Evolutionary conservation across 2,888 invertebrate species (phyloP), one percentile per base, ranked within the genome.

Genomic region (Drosophila nigritarsus): DNA sequence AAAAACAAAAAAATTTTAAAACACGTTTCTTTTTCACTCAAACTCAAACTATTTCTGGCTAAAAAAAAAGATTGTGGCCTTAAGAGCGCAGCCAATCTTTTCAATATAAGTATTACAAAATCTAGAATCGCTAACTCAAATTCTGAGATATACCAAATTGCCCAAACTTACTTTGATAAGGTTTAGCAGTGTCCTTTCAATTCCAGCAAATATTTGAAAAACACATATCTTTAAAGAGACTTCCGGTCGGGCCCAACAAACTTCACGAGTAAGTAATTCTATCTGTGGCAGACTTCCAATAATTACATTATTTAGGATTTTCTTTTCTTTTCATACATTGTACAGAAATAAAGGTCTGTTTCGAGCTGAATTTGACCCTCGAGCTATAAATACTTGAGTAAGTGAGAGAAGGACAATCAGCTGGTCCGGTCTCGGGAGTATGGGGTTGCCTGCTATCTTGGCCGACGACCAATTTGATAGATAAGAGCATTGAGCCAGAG

Each of bases 401-500:
- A 70, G 66, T 51, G 66, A 27, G 61, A 24, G 55, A 55, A 73
- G 77, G 80, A 61, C 59, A 49, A 40, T 51, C 63, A 56, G 62
- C 45, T 64, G 58, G 70, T 49, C 51, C 49, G 42, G 53, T 11
- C 30, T n/a, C 2, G 38, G 11, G 36, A 5, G 34, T 27, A 18
- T 24, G 3, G 5, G 42, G 30, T 27, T 29, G 29, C 15, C 27
- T 15, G 55, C 48, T 59, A 64, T 80, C 77, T 78, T 78, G 87
- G 87, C 75, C 70, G 68, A 71, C 72, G 70, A 84, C 87, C 83
- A 84, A 84, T 84, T 89, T 87, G 84, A 81, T 73, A 84, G 83
- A 84, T 84, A 84, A 89, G 87, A 83, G 71, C 82, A 75, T 69
- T 73, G 85, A 78, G 83, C 62, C 75, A 59, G 11, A 74, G 61